Conservation (phyloP, 2,797 vertebrate species). For the Phrynocephalus guinanensis region DNA sequence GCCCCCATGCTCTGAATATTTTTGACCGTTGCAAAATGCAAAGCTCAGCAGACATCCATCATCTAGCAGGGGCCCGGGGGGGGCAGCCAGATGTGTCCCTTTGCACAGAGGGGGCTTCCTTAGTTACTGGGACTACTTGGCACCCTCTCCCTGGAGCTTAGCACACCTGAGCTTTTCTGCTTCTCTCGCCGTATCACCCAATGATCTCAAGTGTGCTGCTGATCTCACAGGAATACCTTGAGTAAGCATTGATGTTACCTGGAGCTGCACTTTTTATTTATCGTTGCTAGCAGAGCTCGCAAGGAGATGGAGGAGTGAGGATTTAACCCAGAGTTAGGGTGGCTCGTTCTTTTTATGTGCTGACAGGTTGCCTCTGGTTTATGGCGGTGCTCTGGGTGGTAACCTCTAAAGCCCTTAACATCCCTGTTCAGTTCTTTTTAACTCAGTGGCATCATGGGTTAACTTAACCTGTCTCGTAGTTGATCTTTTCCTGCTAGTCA, state of each 20-base stretch:
- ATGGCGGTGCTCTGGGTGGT: no score
- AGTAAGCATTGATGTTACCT: background rate
- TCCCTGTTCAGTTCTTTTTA: no score
- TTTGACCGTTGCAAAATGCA: background rate
- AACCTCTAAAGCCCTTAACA: no score
- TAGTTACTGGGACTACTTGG: background rate
- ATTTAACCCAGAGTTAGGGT: background rate
- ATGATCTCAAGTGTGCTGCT: background rate
- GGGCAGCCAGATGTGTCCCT: background rate
- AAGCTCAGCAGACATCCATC: no score
- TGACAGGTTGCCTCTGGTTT: no score
- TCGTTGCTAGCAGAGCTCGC: background rate
- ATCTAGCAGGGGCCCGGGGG: no score
- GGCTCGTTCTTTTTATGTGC: no score
- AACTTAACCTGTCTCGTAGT: no score
- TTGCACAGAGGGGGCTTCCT: background rate
- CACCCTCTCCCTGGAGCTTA: background rate
- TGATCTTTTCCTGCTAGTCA: no score
- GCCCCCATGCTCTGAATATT: background rate
- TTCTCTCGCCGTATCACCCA: background rate
- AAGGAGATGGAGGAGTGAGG: background rate
- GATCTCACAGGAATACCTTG: background rate
- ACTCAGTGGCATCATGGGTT: no score
- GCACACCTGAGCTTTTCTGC: conserved; percentile 13
- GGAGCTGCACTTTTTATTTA: background rate